A percentile compares a stretch with the other conserved stretches of the same genome.
phyloP scores from a whole-genome alignment of 2,113 vertebrate species.

The Beaufortia kweichowensis region DNA sequence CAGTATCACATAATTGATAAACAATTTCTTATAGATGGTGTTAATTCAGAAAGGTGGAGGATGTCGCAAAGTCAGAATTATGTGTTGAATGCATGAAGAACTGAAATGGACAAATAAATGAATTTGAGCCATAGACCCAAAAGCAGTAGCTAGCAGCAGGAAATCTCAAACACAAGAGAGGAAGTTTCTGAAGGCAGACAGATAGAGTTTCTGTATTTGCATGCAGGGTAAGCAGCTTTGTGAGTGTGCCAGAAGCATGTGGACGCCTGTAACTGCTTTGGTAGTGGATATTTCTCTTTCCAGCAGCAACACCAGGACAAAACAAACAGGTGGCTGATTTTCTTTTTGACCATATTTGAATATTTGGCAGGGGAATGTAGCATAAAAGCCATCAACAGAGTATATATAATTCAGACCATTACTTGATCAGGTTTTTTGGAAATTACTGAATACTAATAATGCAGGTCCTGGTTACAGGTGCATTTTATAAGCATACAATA shows the following conservation, averaged over 20 bases:
- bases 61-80: conserved; percentile 75
- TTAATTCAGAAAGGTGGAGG: conserved; percentile 46
- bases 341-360: too few species aligned
- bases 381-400: not conserved
- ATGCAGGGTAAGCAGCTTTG: conserved; percentile 14
- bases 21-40: conserved; percentile 53
- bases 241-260: conserved; percentile 12
- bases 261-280: conserved; percentile 7
- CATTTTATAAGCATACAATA: not conserved
- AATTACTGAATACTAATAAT: not conserved
- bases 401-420: not conserved
- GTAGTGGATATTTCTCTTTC: not conserved
- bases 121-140: conserved; percentile 29
- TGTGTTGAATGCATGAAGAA: conserved; percentile 33
- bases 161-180: conserved; percentile 3
- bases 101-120: conserved; percentile 30
- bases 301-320: not conserved
- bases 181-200: not conserved
- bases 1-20: not conserved
- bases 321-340: not conserved
- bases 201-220: not conserved
- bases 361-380: not conserved
- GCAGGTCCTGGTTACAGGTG: not conserved
- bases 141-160: not conserved
- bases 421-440: too few species aligned